Base-by-base conservation (phyloP, 2,113 vertebrate genomes). In the Garra rufa region DNA sequence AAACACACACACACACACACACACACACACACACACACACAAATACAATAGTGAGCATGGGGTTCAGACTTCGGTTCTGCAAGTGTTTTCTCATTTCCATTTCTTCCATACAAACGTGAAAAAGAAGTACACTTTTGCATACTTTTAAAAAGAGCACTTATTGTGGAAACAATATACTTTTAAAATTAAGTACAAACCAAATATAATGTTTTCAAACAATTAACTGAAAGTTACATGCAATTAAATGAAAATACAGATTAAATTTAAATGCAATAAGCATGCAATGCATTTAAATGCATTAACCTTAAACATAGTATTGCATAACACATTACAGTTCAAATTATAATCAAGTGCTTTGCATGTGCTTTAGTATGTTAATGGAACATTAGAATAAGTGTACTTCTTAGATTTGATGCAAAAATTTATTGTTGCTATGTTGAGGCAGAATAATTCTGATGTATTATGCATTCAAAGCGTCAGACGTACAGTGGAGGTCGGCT, bases 401-500 rank as follows among this genome's bases (percentile, higher is more conserved):
- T 63, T 63, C 59, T 63, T 28, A n/a, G n/a, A n/a, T n/a, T n/a
- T n/a, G n/a, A n/a, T n/a, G n/a, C n/a, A n/a, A n/a, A n/a, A n/a
- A n/a, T n/a, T n/a, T n/a, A n/a, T n/a, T n/a, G n/a, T n/a, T n/a
- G n/a, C n/a, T n/a, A n/a, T n/a, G n/a, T n/a, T n/a, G n/a, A n/a
- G n/a, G n/a, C n/a, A 69, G 30, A 38, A 69, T 41, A 11, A 41
- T 38, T 38, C 30, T 55, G 4, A 21, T 41, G 21, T 38, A 1
- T 38, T 8, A 30, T 21, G 30, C 10, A 38, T 41, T 9, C 8
- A 57, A n/a, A 57, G 10, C 41, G 34, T 21, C 3, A 82, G 52
- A 67, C 87, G 86, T 87, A 91, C 90, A 77, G 84, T 9, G 30
- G 76, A 57, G 24, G 81, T 34, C n/a, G 59, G 67, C 1, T 91